Evolutionary conservation across 2,797 vertebrate genomes (phyloP), one percentile per base, ranked within the genome.

Genomic region (Melanogrammus aeglefinus): DNA sequence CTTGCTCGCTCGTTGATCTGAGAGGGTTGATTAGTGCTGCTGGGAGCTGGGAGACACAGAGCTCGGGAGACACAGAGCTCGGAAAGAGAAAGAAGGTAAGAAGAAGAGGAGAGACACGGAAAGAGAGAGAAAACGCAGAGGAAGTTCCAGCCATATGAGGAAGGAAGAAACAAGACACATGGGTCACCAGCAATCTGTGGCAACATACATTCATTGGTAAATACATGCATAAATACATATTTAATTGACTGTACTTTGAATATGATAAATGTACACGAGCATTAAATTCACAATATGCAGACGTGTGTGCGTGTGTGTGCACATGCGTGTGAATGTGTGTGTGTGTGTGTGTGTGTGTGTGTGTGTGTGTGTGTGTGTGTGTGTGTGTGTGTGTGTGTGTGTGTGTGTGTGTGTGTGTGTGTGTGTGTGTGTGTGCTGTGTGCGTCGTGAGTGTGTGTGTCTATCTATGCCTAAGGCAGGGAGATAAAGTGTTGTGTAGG

Each of bases 11-110:
- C 82, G 79, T 84, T 87, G 83, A 51, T 86, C 84, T 73, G 73
- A 85, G 79, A 85, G 85, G 75, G 85, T 88, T 94, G 90, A 93
- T 94, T 92, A 91, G 88, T 86, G 87, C 91, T 39, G 38, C 80
- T 77, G 93, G 91, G 90, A 93, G 74, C 78, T 57, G 78, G 75
- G 74, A 88, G 83, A 89, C 79, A 39, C 72, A 77, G 85, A 83
- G 87, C 13, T 29, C 6, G 35, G 80, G 74, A 88, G 83, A 89
- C 79, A 39, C 72, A 77, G 85, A 83, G 87, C 13, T 29, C 6
- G 35, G 80, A 82, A 85, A 87, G 84, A 81, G 81, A 79, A 39
- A 36, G 81, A 79, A n/a, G 72, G 18, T n/a, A 41, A 29, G 33
- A 70, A 76, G 57, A 0, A 6, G 6, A 13, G 75, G 44, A 0